Evolutionary conservation across 2,113 vertebrate species (phyloP), one percentile per base, ranked within the genome.

Genomic region (Corvus hawaiiensis): DNA sequence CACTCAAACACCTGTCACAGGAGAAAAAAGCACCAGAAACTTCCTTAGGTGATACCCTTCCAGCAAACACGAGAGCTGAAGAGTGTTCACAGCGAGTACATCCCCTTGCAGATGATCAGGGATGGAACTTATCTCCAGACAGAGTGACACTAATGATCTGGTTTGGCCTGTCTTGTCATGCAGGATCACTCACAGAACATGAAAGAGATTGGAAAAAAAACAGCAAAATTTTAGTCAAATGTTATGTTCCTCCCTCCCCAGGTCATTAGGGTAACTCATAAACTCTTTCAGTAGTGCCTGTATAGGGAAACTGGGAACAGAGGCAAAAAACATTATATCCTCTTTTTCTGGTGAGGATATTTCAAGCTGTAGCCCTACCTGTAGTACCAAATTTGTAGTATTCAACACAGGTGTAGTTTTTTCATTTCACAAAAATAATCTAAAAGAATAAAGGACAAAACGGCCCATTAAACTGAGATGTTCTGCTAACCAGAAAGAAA

Each of bases 1-100:
- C 99, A 99, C 96, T 99, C 99, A 98, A 99, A 99, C 97, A 99
- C 98, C 99, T 99, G 96, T 11, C 94, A 96, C 1, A 6, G 66
- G 52, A 96, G 41, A 73, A 91, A 95, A 97, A 80, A 89, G 32
- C 93, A 88, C 7, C 30, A 96, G 28, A 9, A 56, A 51, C 24
- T 11, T 76, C 52, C 88, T 85, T 17, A 75, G 76, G 67, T 21
- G 43, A 66, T 43, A 26, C 12, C 35, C 10, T 93, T 41, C 12
- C 55, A 52, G 64, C 14, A 64, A 44, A 51, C 20, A 41, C 0
- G 3, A 80, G 35, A 79, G 28, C 44, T 8, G 4, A 56, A 51
- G 30, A 43, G 46, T 7, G 10, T 14, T 56, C 87, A 56, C n/a
- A 79, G 81, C 11, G 8, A 74, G 35, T 18, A 71, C 49, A 72